A percentile compares a stretch with the other conserved stretches of the same genome.
These are phyloP conservation scores for Picus viridis DNA, from an alignment of 2,797 vertebrate genomes.

Conservation along the genomic window DNA sequence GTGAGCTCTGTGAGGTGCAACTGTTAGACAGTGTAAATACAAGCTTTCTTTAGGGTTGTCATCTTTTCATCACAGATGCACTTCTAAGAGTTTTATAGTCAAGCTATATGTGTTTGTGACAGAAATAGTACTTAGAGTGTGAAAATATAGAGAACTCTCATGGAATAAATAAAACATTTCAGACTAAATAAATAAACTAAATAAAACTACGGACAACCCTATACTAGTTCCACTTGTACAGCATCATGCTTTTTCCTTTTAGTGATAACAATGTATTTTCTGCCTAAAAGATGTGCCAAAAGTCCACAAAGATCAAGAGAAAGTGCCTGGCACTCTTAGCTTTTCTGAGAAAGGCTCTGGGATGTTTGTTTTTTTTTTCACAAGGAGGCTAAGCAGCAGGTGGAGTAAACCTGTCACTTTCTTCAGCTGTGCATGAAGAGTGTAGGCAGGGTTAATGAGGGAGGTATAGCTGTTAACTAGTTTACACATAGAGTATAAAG, in stretches of 20 bases:
- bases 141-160: background rate
- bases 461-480: background rate
- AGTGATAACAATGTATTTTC: background rate
- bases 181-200: too few species aligned
- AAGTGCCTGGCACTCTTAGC: too few species aligned
- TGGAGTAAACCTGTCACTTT: background rate
- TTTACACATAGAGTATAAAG: background rate
- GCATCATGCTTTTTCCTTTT: background rate
- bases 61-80: background rate
- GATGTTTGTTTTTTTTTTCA: background rate
- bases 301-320: background rate
- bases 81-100: background rate
- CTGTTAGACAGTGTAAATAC: fast-evolving
- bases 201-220: background rate
- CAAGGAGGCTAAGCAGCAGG: background rate
- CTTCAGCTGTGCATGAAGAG: background rate
- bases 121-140: background rate
- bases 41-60: background rate
- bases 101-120: background rate
- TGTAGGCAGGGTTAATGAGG: background rate
- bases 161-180: background rate
- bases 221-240: background rate
- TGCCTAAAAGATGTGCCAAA: background rate
- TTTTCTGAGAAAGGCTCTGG: background rate
- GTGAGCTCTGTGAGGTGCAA: fast-evolving